Evolutionary conservation across 2,888 invertebrate genomes (phyloP).

Genomic region (Drosophila putrida): DNA sequence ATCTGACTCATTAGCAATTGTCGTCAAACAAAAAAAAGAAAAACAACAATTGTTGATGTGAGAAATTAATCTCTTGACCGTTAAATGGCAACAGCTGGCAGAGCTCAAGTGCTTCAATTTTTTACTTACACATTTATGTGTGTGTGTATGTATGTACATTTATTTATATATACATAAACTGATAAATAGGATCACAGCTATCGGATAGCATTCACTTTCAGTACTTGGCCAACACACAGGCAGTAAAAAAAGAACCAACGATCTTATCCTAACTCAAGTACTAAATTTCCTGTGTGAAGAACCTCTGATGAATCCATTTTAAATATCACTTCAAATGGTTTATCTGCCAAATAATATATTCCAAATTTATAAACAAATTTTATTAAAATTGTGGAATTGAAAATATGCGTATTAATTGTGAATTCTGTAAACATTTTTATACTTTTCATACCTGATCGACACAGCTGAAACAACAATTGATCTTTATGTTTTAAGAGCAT

Average conservation of each 20-base stretch:
- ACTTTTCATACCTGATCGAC: background rate
- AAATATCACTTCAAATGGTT: slow-evolving; percentile 14
- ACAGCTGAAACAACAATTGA: slow-evolving; percentile 3
- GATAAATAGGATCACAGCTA: slow-evolving; percentile 18
- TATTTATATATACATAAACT: slow-evolving; percentile 1
- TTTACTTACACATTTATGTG: background rate
- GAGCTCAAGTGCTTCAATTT: slow-evolving; percentile 33
- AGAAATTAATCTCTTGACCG: slow-evolving; percentile 31
- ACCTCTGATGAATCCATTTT: background rate
- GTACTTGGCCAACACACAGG: background rate
- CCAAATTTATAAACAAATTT: slow-evolving; percentile 1
- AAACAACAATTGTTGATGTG: slow-evolving; percentile 9
- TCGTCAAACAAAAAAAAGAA: background rate
- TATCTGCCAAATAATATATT: background rate
- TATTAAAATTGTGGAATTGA: background rate
- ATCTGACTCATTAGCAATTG: slow-evolving; percentile 15
- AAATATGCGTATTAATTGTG: slow-evolving; percentile 4
- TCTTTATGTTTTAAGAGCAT: background rate
- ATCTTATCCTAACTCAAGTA: slow-evolving; percentile 4
- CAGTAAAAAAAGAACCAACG: background rate
- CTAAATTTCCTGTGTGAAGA: slow-evolving; percentile 2
- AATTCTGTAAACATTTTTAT: slow-evolving; percentile 1
- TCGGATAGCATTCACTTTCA: slow-evolving; percentile 1
- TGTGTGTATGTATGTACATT: background rate
- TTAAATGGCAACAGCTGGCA: slow-evolving; percentile 43